Evolutionary conservation across 1,140 invertebrate species (phyloP).

Genomic region (Eriocheir sinensis): DNA sequence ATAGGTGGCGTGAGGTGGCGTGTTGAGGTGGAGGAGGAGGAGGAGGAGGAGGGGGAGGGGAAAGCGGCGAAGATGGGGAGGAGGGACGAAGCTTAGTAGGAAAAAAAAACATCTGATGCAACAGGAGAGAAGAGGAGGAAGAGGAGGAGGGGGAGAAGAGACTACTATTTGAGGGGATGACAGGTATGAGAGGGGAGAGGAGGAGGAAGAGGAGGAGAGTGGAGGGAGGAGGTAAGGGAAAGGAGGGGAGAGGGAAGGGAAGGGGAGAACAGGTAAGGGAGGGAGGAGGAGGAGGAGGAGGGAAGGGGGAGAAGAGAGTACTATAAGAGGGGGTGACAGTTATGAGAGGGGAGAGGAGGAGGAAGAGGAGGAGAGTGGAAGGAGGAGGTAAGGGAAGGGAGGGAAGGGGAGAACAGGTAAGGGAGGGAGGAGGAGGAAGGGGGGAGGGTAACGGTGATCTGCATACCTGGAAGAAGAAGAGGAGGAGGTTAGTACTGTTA

Average conservation of each 20-base stretch:
- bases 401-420: neutral
- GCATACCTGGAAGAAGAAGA: neutral
- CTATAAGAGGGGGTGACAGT: neutral
- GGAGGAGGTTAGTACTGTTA: neutral
- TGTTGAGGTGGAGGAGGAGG: too few relatives aligned
- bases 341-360: neutral
- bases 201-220: neutral
- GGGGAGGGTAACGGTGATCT: too few relatives aligned
- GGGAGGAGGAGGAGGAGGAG: neutral
- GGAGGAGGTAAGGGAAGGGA: neutral
- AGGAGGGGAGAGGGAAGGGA: neutral
- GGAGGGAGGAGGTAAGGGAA: neutral
- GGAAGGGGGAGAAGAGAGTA: neutral
- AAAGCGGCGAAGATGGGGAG: neutral
- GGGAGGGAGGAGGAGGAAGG: neutral
- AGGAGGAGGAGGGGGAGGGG: neutral
- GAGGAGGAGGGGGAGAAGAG: neutral
- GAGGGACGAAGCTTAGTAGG: neutral
- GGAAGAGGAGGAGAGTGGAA: neutral
- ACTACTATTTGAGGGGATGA: neutral
- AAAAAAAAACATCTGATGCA: neutral
- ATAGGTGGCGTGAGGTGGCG: slow-evolving; percentile 28
- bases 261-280: neutral
- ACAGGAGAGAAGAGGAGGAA: neutral
- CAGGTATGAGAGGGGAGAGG: neutral